Evolutionary conservation across 2,797 vertebrate genomes (phyloP), one percentile per base, ranked within the genome.

Genomic region (Acanthurus tractus): DNA sequence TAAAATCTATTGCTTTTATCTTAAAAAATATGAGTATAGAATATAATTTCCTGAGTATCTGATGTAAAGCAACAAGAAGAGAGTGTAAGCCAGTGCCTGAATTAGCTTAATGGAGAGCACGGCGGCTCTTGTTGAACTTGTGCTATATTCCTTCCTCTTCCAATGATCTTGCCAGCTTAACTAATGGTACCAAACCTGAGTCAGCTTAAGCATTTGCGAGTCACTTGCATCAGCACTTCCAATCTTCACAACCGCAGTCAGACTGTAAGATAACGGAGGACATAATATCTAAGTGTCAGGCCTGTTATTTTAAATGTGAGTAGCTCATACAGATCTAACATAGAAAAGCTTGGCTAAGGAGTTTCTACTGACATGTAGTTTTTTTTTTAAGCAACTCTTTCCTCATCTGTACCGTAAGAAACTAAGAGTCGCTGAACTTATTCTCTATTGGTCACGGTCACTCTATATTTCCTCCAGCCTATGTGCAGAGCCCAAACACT

Each of bases 191-290:
- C 23, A 45, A 71, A 74, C 81, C 86, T 87, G 87, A 90, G 83
- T 90, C 90, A 92, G 88, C 88, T 29, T 20, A 81, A 83, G 63
- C 70, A 61, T 86, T 79, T 63, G 84, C 85, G 70, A 83, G 70
- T 70, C 65, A 11, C 75, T 67, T 67, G 64, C 61, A 62, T 90
- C 85, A 89, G 89, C 85, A 45, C 17, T 90, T 88, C 18, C 34
- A 55, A 11, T 76, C 63, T 48, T 69, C 58, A 74, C 56, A 44
- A 82, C 84, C 56, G 67, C 5, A 14, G 50, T 48, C 52, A 36
- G 50, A 56, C 68, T 40, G 42, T 78, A 52, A 66, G 76, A 81
- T 61, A 63, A 66, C 42, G 42, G 48, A 38, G 61, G 49, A 50
- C 57, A 34, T 6, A 34, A 34, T 7, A 34, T 34, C 67, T 59